A percentile compares a stretch with the other conserved stretches of the same genome.
Evolutionary conservation across 2,113 vertebrate genomes (phyloP).

Genomic region (Stercorarius parasiticus): DNA sequence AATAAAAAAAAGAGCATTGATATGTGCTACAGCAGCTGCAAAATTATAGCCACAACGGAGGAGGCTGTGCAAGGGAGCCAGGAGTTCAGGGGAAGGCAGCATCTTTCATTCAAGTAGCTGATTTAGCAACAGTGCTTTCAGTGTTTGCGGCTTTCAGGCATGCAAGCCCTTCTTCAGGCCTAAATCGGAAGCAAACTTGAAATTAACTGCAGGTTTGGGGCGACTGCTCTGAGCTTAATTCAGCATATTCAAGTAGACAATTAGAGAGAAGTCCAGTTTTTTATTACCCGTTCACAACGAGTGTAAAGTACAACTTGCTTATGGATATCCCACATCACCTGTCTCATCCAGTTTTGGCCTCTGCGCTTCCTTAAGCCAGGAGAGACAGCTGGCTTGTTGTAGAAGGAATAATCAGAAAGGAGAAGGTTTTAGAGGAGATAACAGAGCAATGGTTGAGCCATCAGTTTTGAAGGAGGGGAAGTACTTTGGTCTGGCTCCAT

Average conservation of each 20-base stretch:
- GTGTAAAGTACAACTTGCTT: neutral
- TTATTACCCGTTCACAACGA: fast-evolving
- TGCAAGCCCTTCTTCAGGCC: neutral
- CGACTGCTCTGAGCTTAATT: neutral
- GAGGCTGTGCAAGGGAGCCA: neutral
- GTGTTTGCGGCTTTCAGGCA: neutral
- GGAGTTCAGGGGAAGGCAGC: neutral
- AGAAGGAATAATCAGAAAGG: neutral
- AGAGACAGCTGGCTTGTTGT: neutral
- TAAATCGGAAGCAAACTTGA: neutral
- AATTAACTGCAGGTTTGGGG: neutral
- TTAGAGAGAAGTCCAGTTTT: neutral
- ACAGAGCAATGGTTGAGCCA: neutral
- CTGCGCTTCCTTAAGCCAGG: neutral
- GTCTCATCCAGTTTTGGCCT: neutral
- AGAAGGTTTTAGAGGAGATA: neutral
- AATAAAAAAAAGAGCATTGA: neutral
- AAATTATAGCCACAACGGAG: neutral
- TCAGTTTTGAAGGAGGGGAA: neutral
- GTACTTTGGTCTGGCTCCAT: neutral
- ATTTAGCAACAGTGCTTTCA: neutral
- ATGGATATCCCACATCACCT: neutral
- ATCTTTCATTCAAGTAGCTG: neutral
- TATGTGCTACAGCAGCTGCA: neutral
- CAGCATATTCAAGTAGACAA: neutral